These are phyloP conservation scores for Endomychus coccineus DNA, from an alignment of 2,888 invertebrate species.

Conservation along the genomic window DNA sequence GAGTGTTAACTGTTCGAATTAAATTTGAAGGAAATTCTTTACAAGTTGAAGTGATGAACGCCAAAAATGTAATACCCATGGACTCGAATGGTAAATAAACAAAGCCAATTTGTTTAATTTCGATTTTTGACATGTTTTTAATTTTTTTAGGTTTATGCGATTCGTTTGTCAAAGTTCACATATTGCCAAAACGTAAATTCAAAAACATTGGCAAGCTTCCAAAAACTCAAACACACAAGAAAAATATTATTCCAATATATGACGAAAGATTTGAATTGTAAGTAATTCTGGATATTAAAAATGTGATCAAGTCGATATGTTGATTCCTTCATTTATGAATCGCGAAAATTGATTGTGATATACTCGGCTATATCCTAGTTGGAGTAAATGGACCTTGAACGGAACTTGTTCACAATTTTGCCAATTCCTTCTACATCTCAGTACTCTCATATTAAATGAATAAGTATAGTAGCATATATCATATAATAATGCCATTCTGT, in stretches of 20 bases:
- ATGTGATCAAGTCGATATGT: too few relatives aligned
- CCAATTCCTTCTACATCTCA: too few relatives aligned
- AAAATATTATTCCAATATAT: constrained; percentile 87
- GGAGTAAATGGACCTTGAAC: too few relatives aligned
- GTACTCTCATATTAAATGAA: too few relatives aligned
- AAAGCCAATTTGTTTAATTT: background rate
- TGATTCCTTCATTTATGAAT: too few relatives aligned
- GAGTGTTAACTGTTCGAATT: constrained; percentile 71
- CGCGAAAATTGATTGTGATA: too few relatives aligned
- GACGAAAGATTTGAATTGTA: constrained; percentile 93
- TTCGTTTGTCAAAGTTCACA: constrained; percentile 81
- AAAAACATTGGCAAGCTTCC: constrained; percentile 63
- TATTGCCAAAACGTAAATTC: constrained; percentile 81
- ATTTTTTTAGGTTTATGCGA: constrained; percentile 70
- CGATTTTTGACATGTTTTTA: background rate
- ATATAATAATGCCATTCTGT: too few relatives aligned
- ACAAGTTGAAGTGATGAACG: constrained; percentile 82
- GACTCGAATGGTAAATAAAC: constrained; percentile 73
- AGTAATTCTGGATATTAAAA: too few relatives aligned
- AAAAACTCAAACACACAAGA: constrained; percentile 87
- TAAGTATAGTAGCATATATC: too few relatives aligned
- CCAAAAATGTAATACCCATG: constrained; percentile 75
- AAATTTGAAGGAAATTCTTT: constrained; percentile 64
- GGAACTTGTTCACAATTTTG: too few relatives aligned
- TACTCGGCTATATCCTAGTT: too few relatives aligned